phyloP scores from a whole-genome alignment of 53 echinoderm and acorn worm genomes.

The Echinometra lucunter region DNA sequence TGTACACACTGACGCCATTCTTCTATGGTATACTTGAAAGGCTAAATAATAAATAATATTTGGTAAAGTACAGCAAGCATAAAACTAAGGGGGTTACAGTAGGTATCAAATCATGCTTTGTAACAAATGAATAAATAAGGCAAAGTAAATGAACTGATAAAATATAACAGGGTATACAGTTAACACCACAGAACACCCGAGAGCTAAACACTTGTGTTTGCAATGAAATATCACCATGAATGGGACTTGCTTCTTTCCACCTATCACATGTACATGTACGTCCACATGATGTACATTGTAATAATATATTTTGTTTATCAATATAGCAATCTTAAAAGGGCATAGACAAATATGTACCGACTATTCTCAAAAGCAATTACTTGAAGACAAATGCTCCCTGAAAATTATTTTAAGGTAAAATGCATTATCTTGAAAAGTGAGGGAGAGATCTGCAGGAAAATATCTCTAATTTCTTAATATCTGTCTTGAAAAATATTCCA shows the following conservation, averaged over 20 bases:
- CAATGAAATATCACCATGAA: neutral
- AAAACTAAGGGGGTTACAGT: neutral
- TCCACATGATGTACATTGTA: neutral
- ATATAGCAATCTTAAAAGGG: neutral
- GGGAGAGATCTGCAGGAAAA: too few relatives aligned
- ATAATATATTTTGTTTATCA: neutral
- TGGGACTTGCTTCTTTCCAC: neutral
- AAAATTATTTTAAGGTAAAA: too few relatives aligned
- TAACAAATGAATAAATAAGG: slow-evolving; percentile 23
- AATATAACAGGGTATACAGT: neutral
- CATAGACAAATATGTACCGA: neutral
- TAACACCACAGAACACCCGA: neutral
- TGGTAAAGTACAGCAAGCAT: neutral
- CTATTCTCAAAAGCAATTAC: neutral
- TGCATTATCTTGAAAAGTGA: too few relatives aligned
- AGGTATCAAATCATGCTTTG: neutral
- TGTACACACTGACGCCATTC: neutral
- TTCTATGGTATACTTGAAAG: too few relatives aligned
- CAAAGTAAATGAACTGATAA: neutral
- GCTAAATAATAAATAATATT: neutral
- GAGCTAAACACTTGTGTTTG: neutral
- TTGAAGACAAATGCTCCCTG: too few relatives aligned
- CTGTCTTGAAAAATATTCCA: neutral
- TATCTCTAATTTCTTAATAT: too few relatives aligned
- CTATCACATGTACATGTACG: neutral